Base-by-base conservation (phyloP, 2,113 vertebrate genomes). In the Poeciliopsis prolifica region DNA sequence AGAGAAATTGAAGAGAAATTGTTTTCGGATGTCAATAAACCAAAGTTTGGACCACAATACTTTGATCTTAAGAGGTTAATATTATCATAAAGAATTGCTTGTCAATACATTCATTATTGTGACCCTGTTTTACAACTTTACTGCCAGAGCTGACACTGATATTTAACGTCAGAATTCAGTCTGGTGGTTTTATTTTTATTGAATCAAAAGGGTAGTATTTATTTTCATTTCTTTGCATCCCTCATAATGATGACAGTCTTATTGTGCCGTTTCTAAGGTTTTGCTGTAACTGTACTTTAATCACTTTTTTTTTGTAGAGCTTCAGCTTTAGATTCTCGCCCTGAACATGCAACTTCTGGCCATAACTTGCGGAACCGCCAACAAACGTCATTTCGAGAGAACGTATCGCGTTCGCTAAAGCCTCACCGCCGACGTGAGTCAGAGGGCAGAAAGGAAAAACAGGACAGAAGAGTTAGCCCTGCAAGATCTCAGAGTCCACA, bases 351-450 rank as follows among this genome's bases (percentile, higher is more conserved):
- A 33, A 22, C 63, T 0, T 13, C 62, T 28, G 15, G 51, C 29
- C 28, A 33, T 51, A 48, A 28, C 10, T 54, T 68, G 31, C 24
- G 29, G 63, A 54, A 26, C 17, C 64, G 19, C 8, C 61, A 44
- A 14, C 51, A 61, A 37, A 66, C 33, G 24, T 22, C 28, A 35
- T 61, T 40, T 8, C 30, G 37, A 2, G 40, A 62, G 7, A 40
- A 30, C 15, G 3, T 6, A 0, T 93, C 94, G 26, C 81, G 72
- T n/a, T 85, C 83, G 0, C 79, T 9, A 2, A 86, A 83, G 42
- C 82, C 95, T 0, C 84, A 86, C 13, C 75, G 80, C 22, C 63
- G 51, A 33, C 68, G 13, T 0, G 68, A 77, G 11, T 72, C 73
- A 0, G 67, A 69, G 1, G 30, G 42, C 1, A 31, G 40, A 14